Conservation (phyloP, 1,140 invertebrate genomes). For the Pseudobourletiella spinata region DNA sequence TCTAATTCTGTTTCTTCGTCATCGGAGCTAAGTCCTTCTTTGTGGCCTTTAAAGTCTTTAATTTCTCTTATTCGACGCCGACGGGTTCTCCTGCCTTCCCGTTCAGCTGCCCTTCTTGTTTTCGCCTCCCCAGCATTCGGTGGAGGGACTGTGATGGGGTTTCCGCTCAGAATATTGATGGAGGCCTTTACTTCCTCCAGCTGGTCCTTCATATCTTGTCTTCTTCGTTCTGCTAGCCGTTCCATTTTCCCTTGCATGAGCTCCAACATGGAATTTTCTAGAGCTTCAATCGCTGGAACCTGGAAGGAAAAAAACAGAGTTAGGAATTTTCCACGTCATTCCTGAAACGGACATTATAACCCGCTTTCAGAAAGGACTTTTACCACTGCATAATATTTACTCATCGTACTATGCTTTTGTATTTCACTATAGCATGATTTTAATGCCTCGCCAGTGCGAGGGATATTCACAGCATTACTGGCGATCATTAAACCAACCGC, state of each 20-base stretch:
- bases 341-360: too few species aligned
- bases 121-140: constrained; percentile 56
- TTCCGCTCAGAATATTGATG: constrained; percentile 20
- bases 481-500: too few species aligned
- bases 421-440: too few species aligned
- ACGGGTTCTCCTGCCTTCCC: constrained; percentile 75
- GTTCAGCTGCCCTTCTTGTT: constrained; percentile 69
- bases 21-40: constrained; percentile 94
- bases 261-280: constrained; percentile 68
- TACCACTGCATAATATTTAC: not conserved
- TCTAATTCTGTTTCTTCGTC: constrained; percentile 85
- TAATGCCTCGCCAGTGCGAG: too few species aligned
- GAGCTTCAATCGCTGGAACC: constrained; percentile 62
- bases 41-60: constrained; percentile 51
- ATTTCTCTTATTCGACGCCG: constrained; percentile 60
- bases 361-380: not conserved
- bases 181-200: constrained; percentile 67
- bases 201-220: constrained; percentile 87
- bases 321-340: not conserved
- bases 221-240: constrained; percentile 65
- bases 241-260: constrained; percentile 60
- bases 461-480: too few species aligned
- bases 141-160: constrained; percentile 17
- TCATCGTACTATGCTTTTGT: too few species aligned
- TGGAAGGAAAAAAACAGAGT: constrained; percentile 42